Base-by-base conservation (phyloP, 2,888 invertebrate species). In the Dorcus hopei region DNA sequence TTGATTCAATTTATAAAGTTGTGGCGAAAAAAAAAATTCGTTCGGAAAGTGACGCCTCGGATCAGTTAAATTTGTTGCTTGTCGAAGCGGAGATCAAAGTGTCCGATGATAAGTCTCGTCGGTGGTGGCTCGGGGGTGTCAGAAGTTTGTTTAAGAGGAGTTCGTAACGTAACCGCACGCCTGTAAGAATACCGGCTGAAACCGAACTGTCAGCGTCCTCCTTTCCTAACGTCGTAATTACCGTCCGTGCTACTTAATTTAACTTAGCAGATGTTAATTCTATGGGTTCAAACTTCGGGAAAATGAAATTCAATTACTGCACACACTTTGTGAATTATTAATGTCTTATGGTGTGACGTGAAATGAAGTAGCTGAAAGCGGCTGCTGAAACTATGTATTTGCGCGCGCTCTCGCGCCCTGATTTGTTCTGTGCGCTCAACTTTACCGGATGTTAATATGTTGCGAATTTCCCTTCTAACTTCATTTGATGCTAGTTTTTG, bases 181-280 rank as follows among this genome's bases (percentile, higher is more conserved):
- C 39, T 50, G 50, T 50, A 50, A 50, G 50, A 50, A 50, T 50
- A 50, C 38, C 38, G 39, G 39, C 16, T 14, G 11, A 26, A 39
- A 39, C 50, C 51, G 51, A 56, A 51, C 65, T 65, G 65, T 65
- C 14, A 14, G 62, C 65, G 50, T 57, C 56, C 60, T 26, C 26
- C 26, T 26, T 26, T 14, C 14, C 26, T 53, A 58, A 63, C 61
- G 61, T 57, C 61, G 58, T 63, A 65, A 65, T 65, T 65, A 65
- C 60, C 59, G 47, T 49, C 55, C 56, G 53, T 61, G 59, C 52
- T 59, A 51, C 59, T 63, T 62, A 65, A 62, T 59, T 54, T 59
- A 38, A 38, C 50, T 38, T 49, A 42, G 49, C 58, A 52, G 50
- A 42, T 53, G 53, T 33, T 54, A 57, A 52, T 57, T 57, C 48